Conservation (phyloP, 2,797 vertebrate genomes). For the Hozukius guyotensis region DNA sequence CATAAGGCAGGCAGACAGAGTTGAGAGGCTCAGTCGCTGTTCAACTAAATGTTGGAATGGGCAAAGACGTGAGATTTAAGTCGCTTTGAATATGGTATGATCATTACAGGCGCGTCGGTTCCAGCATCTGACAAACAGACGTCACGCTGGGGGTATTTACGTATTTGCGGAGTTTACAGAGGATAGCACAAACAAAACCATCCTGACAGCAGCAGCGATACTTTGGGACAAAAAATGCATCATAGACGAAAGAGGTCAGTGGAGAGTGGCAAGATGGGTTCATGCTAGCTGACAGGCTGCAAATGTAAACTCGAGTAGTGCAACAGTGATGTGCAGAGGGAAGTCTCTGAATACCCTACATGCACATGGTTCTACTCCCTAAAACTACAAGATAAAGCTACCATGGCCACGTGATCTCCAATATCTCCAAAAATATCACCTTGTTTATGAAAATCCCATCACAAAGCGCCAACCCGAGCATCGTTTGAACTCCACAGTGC, state of each 20-base stretch:
- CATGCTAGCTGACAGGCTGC: constrained; percentile 10
- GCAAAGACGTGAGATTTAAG: constrained; percentile 14
- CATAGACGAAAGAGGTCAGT: constrained; percentile 15
- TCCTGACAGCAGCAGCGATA: constrained; percentile 10
- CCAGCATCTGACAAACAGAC: constrained; percentile 40
- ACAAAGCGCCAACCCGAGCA: neutral
- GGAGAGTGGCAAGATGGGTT: constrained; percentile 21
- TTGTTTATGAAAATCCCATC: neutral
- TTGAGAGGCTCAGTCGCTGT: constrained; percentile 33
- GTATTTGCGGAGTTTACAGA: neutral
- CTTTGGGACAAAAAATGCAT: constrained; percentile 13
- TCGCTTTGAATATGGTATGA: constrained; percentile 26
- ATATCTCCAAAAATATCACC: neutral
- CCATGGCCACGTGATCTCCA: neutral
- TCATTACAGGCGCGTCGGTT: constrained; percentile 24
- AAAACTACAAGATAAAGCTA: neutral
- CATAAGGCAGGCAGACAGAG: constrained; percentile 38
- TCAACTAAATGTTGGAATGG: constrained; percentile 41
- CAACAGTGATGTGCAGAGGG: neutral
- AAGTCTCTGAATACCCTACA: neutral
- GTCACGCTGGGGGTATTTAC: constrained; percentile 14
- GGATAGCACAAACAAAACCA: neutral
- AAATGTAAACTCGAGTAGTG: neutral
- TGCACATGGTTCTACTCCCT: neutral
- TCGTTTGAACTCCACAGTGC: constrained; percentile 2